These are phyloP conservation scores for Zophobas atratus DNA, from an alignment of 1,140 invertebrate genomes.

Conservation along the genomic window DNA sequence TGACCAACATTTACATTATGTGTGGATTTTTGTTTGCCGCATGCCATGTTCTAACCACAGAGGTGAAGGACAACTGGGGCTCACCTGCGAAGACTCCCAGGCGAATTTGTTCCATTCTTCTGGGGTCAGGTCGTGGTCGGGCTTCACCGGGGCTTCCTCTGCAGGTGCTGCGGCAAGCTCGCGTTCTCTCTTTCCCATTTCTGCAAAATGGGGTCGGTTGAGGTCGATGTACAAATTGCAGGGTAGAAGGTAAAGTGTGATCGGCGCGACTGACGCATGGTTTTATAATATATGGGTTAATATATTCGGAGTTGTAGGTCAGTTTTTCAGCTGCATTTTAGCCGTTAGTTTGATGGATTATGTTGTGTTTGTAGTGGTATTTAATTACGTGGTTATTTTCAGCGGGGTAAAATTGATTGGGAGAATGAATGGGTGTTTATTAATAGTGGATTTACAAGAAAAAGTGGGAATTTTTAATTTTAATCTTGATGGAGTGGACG, in stretches of 20 bases:
- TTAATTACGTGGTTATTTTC: not conserved
- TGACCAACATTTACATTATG: not conserved
- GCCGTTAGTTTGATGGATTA: not conserved
- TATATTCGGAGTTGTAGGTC: slow-evolving; percentile 43
- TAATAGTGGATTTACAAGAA: no score
- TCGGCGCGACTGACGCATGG: not conserved
- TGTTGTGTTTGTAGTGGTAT: not conserved
- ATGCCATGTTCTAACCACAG: slow-evolving; percentile 6
- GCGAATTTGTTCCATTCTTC: slow-evolving; percentile 73
- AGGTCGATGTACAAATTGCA: slow-evolving; percentile 3
- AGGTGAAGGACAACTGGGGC: slow-evolving; percentile 31
- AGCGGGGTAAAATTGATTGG: no score
- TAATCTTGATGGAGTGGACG: no score
- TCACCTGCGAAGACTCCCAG: slow-evolving; percentile 75
- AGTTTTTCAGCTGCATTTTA: slow-evolving; percentile 17
- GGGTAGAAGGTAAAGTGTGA: not conserved
- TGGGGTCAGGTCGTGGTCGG: slow-evolving; percentile 68
- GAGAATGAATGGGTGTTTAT: no score
- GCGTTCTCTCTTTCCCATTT: slow-evolving; percentile 82
- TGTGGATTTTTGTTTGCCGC: slow-evolving; percentile 9
- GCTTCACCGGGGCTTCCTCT: slow-evolving; percentile 74
- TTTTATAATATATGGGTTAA: slow-evolving; percentile 31
- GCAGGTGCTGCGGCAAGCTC: slow-evolving; percentile 72
- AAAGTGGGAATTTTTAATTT: no score
- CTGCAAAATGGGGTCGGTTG: slow-evolving; percentile 63